Conservation (phyloP, 2,113 vertebrate genomes). For the Columbina picui region DNA sequence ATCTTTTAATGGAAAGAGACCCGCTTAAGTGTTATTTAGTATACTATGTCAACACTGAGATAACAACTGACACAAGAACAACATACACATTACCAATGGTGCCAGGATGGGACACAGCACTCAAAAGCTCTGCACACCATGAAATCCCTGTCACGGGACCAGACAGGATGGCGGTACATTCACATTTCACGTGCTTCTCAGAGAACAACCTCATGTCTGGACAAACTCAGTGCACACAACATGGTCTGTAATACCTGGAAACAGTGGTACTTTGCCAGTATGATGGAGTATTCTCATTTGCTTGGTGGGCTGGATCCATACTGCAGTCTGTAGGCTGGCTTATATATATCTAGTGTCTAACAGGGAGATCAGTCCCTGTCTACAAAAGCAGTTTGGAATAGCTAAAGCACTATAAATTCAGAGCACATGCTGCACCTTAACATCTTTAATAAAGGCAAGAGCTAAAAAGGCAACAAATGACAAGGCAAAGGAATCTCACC, state of each 20-base stretch:
- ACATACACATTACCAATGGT: rapidly evolving
- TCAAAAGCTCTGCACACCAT: rapidly evolving
- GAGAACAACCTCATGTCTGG: not conserved
- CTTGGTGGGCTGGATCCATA: not conserved
- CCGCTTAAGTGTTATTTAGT: not conserved
- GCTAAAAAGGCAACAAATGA: not conserved
- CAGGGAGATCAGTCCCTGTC: not conserved
- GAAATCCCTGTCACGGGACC: not conserved
- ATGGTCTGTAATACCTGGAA: not conserved
- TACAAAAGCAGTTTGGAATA: not conserved
- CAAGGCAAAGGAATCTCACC: not conserved
- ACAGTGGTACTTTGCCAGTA: rapidly evolving
- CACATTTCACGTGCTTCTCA: not conserved
- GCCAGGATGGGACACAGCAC: not conserved
- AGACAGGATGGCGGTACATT: not conserved
- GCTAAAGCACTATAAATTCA: not conserved
- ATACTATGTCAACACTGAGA: not conserved
- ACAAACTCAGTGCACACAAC: not conserved
- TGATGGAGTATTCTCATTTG: not conserved
- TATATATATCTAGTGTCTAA: not conserved
- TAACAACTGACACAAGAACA: not conserved
- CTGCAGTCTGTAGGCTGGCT: not conserved
- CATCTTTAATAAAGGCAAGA: not conserved
- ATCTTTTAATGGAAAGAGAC: not conserved
- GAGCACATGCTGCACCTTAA: rapidly evolving